Conservation (phyloP, 2,113 vertebrate genomes). For the Ellobius talpinus region DNA sequence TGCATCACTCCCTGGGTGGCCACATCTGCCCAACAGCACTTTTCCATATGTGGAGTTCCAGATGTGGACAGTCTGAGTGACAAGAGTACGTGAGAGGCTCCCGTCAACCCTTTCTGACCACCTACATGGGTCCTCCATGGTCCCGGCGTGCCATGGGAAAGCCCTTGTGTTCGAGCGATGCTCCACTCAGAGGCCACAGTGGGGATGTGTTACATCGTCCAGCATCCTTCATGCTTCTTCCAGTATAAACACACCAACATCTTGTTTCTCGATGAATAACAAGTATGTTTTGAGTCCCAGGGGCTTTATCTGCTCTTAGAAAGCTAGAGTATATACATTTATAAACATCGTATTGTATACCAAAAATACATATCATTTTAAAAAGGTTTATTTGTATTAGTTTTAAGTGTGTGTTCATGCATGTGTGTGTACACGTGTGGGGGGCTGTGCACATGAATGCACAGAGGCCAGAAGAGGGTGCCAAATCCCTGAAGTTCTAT, state of each 20-base stretch:
- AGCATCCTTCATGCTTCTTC: not conserved
- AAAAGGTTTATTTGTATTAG: not conserved
- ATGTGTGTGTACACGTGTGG: not conserved
- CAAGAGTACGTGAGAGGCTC: not conserved
- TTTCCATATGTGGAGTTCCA: not conserved
- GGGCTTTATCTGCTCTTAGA: not conserved
- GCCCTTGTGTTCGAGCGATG: not conserved
- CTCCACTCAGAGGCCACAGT: not conserved
- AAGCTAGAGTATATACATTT: not conserved
- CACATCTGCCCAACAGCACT: not conserved
- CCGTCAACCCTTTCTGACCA: not conserved
- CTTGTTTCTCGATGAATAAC: not conserved
- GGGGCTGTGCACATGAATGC: not conserved
- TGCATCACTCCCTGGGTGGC: not conserved
- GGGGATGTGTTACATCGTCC: no score
- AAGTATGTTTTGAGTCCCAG: not conserved
- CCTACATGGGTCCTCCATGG: not conserved
- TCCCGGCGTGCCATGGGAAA: accelerated
- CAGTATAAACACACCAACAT: not conserved
- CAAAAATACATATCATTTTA: not conserved
- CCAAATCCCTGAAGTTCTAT: not conserved
- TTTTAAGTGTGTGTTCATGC: not conserved
- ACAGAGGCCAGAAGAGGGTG: not conserved
- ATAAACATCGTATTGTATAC: not conserved
- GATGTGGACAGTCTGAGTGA: not conserved